phyloP scores from a whole-genome alignment of 92 coral and sea anemone species.

The Siderastrea radians region DNA sequence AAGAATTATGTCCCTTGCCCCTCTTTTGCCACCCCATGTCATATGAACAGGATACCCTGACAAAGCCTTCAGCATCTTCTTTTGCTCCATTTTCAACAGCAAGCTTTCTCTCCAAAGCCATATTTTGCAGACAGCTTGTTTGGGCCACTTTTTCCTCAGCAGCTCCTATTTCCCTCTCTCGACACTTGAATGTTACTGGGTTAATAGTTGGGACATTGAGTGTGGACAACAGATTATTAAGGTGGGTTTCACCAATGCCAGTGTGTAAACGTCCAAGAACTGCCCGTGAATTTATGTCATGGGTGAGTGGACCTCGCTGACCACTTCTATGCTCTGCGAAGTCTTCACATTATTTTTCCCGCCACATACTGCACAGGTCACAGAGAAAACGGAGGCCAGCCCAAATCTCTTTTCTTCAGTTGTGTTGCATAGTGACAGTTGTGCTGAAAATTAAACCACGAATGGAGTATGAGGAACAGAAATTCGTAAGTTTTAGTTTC shows the following conservation, averaged over 20 bases:
- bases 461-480: too few relatives aligned
- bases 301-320: constrained; percentile 68
- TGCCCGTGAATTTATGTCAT: constrained; percentile 70
- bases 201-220: constrained; percentile 65
- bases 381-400: constrained; percentile 59
- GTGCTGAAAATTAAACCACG: neutral
- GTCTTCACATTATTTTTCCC: constrained; percentile 58
- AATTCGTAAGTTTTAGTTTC: too few relatives aligned
- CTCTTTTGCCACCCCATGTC: constrained; percentile 86
- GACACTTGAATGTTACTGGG: constrained; percentile 49
- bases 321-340: constrained; percentile 69
- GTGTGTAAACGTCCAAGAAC: constrained; percentile 75
- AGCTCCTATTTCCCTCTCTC: constrained; percentile 74
- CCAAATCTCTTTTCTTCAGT: constrained; percentile 44
- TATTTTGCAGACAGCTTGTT: constrained; percentile 41
- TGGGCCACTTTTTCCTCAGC: constrained; percentile 61
- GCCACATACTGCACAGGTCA: constrained; percentile 69
- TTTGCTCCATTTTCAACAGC: constrained; percentile 42
- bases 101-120: constrained; percentile 36
- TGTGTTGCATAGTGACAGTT: constrained; percentile 14
- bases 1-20: constrained; percentile 68
- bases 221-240: constrained; percentile 58
- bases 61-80: constrained; percentile 47
- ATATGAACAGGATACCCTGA: constrained; percentile 52
- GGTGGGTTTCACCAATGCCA: constrained; percentile 76